Conservation (phyloP, 2,888 invertebrate species). For the Geophilus truncorum region DNA sequence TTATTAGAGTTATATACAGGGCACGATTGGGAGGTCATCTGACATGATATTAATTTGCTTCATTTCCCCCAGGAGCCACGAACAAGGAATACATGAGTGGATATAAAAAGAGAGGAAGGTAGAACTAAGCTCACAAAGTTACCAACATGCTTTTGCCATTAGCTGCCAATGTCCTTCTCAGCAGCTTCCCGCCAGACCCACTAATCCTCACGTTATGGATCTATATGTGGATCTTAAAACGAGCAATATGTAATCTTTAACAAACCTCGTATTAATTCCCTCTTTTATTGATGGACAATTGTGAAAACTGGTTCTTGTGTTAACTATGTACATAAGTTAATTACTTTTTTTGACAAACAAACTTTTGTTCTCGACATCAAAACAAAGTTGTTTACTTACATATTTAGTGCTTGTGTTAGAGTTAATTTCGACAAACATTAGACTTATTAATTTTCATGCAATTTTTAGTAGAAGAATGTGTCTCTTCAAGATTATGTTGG, state of each 20-base stretch:
- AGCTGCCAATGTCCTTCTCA: neutral
- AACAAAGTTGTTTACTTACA: too few relatives aligned
- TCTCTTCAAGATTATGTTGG: too few relatives aligned
- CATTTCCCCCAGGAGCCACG: neutral
- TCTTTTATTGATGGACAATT: too few relatives aligned
- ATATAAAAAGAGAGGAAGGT: neutral
- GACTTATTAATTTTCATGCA: too few relatives aligned
- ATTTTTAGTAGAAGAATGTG: too few relatives aligned
- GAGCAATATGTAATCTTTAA: neutral
- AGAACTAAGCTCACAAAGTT: constrained; percentile 4
- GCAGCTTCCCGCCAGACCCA: neutral
- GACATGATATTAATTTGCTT: neutral
- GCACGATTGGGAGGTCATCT: neutral
- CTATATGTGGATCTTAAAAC: neutral
- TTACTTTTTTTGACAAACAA: too few relatives aligned
- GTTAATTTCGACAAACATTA: too few relatives aligned
- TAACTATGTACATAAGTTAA: too few relatives aligned
- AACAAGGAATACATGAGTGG: neutral
- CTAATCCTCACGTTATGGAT: neutral
- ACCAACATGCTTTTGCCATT: neutral
- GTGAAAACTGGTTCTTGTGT: too few relatives aligned
- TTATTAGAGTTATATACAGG: neutral
- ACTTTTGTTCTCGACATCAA: too few relatives aligned
- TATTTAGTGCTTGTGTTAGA: too few relatives aligned
- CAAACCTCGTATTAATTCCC: neutral